phyloP scores from a whole-genome alignment of 2,888 invertebrate genomes.

The Xylophagus ater region DNA sequence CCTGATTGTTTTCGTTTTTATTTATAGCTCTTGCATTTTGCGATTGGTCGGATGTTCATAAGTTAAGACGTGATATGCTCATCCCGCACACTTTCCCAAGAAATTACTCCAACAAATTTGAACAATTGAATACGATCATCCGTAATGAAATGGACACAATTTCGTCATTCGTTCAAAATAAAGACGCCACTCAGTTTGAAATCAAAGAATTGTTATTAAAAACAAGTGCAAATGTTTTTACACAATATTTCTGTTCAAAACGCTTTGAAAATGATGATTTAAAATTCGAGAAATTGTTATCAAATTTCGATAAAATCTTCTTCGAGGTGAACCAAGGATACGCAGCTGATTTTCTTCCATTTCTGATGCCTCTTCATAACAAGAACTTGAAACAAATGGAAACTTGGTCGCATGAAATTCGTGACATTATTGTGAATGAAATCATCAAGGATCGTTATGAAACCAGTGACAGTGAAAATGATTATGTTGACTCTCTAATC shows the following conservation, averaged over 20 bases:
- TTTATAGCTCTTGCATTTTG: constrained; percentile 53
- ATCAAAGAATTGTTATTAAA: constrained; percentile 42
- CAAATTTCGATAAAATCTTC: constrained; percentile 52
- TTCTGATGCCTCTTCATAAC: constrained; percentile 44
- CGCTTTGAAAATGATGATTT: constrained; percentile 34
- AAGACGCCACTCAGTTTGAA: constrained; percentile 20
- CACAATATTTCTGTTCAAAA: constrained; percentile 48
- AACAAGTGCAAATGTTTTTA: constrained; percentile 50
- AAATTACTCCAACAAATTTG: constrained; percentile 44
- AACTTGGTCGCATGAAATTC: constrained; percentile 42
- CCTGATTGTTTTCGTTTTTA: constrained; percentile 1
- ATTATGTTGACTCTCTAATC: constrained; percentile 49
- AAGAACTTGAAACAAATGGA: constrained; percentile 43
- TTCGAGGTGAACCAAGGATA: constrained; percentile 58
- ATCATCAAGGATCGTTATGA: constrained; percentile 42
- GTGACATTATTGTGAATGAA: constrained; percentile 43
- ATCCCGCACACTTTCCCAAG: constrained; percentile 48
- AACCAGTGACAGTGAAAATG: constrained; percentile 32
- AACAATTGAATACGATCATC: constrained; percentile 43
- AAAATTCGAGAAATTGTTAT: constrained; percentile 42
- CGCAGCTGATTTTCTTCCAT: constrained; percentile 53
- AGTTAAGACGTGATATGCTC: constrained; percentile 47
- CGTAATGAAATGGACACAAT: constrained; percentile 35
- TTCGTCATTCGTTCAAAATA: constrained; percentile 23
- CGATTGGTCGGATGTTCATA: constrained; percentile 55